Evolutionary conservation across 1,140 invertebrate genomes (phyloP).

Genomic region (Scylla paramamosain): DNA sequence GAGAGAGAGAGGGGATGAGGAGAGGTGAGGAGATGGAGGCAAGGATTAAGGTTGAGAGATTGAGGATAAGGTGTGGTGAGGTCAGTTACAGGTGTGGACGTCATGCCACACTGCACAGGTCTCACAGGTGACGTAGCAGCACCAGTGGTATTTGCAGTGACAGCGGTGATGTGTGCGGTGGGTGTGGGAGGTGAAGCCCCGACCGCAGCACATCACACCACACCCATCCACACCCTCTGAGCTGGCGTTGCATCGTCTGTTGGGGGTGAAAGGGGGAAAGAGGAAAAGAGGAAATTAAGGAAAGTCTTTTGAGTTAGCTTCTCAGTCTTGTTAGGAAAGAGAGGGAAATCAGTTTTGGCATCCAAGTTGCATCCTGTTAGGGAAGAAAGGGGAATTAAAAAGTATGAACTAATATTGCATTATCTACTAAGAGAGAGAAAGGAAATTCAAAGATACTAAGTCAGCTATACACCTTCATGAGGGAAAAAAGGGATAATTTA

Average conservation of each 20-base stretch:
- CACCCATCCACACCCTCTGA: conserved; percentile 90
- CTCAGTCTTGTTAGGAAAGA: too few relatives aligned
- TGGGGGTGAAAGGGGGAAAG: neutral
- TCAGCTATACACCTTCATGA: too few relatives aligned
- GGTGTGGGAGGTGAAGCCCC: conserved; percentile 88
- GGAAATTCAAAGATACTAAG: too few relatives aligned
- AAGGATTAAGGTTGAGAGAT: neutral
- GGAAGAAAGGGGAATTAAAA: too few relatives aligned
- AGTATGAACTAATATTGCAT: too few relatives aligned
- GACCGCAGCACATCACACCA: conserved; percentile 89
- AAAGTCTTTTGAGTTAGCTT: neutral
- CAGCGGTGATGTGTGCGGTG: conserved; percentile 88
- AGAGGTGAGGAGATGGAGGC: too few relatives aligned
- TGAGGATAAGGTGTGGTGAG: neutral
- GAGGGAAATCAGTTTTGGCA: too few relatives aligned
- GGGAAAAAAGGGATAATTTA: too few relatives aligned
- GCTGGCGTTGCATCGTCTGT: conserved; percentile 88
- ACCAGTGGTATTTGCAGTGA: conserved; percentile 94
- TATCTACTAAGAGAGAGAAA: too few relatives aligned
- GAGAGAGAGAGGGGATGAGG: neutral
- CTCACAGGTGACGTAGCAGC: conserved; percentile 94
- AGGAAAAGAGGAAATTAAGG: neutral
- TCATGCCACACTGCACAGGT: conserved; percentile 86
- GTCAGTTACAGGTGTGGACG: conserved; percentile 86
- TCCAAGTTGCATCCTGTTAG: too few relatives aligned